Conservation (phyloP, 1,140 invertebrate species). For the Ceratitis capitata region DNA sequence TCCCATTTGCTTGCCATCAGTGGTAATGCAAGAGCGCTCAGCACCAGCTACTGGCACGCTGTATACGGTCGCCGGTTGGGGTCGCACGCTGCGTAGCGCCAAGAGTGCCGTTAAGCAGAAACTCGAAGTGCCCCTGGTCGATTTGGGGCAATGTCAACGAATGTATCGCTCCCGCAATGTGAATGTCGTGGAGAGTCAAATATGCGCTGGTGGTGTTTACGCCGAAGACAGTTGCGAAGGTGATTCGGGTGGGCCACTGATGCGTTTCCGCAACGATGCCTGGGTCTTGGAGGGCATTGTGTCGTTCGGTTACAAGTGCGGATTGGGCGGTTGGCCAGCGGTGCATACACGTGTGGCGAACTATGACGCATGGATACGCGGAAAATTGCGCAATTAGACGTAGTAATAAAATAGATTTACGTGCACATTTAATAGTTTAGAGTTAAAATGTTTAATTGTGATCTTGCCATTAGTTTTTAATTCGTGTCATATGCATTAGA, state of each 20-base stretch:
- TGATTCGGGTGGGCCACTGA: conserved; percentile 77
- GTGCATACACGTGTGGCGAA: conserved; percentile 67
- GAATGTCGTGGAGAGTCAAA: conserved; percentile 56
- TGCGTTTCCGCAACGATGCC: conserved; percentile 64
- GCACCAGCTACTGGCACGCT: conserved; percentile 46
- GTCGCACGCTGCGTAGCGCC: conserved; percentile 64
- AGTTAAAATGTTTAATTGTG: conserved; percentile 9
- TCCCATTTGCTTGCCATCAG: conserved; percentile 70
- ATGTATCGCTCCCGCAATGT: conserved; percentile 62
- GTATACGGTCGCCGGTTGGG: conserved; percentile 76
- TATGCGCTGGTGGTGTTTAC: conserved; percentile 70
- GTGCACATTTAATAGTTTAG: conserved; percentile 1
- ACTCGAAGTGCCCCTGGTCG: conserved; percentile 66
- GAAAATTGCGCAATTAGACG: conserved; percentile 27
- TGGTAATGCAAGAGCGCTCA: conserved; percentile 43
- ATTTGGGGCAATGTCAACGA: conserved; percentile 62
- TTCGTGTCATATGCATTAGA: neutral
- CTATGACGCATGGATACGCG: conserved; percentile 67
- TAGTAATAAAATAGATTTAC: neutral
- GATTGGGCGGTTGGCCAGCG: conserved; percentile 65
- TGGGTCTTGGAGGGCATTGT: conserved; percentile 70
- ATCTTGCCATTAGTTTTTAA: conserved; percentile 1
- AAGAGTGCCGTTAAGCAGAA: conserved; percentile 68
- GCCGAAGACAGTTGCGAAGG: conserved; percentile 73
- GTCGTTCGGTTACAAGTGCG: conserved; percentile 68